Evolutionary conservation across 2,797 vertebrate genomes (phyloP).

Genomic region (Perdix hodgsoniae): DNA sequence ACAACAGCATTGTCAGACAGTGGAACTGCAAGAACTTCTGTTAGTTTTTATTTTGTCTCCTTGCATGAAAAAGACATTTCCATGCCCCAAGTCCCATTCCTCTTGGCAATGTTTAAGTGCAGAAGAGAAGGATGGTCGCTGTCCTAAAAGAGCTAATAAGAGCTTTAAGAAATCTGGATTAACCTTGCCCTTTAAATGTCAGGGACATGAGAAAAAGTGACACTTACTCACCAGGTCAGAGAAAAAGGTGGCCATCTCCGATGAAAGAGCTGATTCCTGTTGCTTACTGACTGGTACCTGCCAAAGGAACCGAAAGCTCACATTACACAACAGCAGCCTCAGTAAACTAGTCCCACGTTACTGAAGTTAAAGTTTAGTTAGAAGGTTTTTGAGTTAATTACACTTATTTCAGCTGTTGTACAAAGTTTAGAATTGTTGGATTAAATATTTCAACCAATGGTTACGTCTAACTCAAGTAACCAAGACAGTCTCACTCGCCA

Average conservation of each 20-base stretch:
- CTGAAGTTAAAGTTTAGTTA: conserved; percentile 74
- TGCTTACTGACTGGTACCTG: not conserved
- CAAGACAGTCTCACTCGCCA: not conserved
- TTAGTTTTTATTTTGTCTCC: not conserved
- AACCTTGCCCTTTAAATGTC: not conserved
- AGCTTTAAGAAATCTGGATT: not conserved
- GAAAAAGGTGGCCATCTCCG: conserved; percentile 53
- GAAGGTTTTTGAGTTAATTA: conserved; percentile 51
- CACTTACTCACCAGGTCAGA: conserved; percentile 67
- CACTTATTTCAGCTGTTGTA: conserved; percentile 37
- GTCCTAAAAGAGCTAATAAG: not conserved
- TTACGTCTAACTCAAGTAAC: not conserved
- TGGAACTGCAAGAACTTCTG: not conserved
- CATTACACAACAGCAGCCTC: not conserved
- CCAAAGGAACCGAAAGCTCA: not conserved
- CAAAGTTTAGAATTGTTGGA: conserved; percentile 65
- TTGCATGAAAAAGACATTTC: not conserved
- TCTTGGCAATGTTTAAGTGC: not conserved
- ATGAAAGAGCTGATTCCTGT: fast-evolving
- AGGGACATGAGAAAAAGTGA: not conserved
- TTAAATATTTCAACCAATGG: conserved; percentile 66
- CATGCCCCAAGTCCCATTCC: not conserved
- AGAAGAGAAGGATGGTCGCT: not conserved
- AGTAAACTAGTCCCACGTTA: not conserved
- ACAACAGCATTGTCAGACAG: not conserved